Percentiles rank a stretch among this genome's conserved stretches.
These are phyloP conservation scores for Microplitis demolitor DNA, from an alignment of 1,140 invertebrate species.

Conservation along the genomic window DNA sequence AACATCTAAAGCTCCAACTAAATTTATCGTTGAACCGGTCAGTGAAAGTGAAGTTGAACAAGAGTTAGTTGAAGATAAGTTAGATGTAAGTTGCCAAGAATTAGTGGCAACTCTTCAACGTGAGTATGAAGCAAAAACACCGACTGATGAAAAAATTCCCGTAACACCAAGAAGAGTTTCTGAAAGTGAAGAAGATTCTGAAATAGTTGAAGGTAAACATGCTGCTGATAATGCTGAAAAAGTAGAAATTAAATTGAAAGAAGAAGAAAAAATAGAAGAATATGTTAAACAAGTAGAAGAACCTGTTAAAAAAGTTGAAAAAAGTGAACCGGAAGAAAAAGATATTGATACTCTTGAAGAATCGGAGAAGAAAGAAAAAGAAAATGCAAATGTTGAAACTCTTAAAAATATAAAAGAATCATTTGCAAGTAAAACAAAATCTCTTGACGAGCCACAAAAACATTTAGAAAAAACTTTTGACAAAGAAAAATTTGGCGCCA, in stretches of 20 bases:
- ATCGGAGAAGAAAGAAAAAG: conserved; percentile 25
- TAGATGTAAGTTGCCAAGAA: conserved; percentile 56
- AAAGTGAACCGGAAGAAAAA: not conserved
- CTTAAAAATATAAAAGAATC: conserved; percentile 37
- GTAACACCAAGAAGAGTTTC: conserved; percentile 8
- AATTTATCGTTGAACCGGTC: conserved; percentile 47
- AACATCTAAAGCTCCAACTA: conserved; percentile 29
- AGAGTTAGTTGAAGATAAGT: conserved; percentile 53
- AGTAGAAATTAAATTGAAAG: not conserved
- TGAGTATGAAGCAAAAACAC: conserved; percentile 54
- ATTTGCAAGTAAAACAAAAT: conserved; percentile 28
- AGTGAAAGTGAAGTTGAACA: conserved; percentile 51
- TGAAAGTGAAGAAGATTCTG: not conserved
- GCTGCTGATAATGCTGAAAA: not conserved
- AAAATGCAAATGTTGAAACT: conserved; percentile 36
- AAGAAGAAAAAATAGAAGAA: not conserved
- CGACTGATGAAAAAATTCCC: conserved; percentile 40
- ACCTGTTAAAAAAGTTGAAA: not conserved
- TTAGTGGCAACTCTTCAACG: conserved; percentile 52
- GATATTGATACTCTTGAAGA: conserved; percentile 15
- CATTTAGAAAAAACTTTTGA: conserved; percentile 35
- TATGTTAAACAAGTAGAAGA: not conserved
- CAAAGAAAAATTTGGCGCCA: conserved; percentile 34
- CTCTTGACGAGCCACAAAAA: conserved; percentile 25
- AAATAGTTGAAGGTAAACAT: not conserved